Percentiles rank a stretch among this genome's conserved stretches.
Evolutionary conservation across 2,797 vertebrate genomes (phyloP).

Genomic region (Capromys pilorides): DNA sequence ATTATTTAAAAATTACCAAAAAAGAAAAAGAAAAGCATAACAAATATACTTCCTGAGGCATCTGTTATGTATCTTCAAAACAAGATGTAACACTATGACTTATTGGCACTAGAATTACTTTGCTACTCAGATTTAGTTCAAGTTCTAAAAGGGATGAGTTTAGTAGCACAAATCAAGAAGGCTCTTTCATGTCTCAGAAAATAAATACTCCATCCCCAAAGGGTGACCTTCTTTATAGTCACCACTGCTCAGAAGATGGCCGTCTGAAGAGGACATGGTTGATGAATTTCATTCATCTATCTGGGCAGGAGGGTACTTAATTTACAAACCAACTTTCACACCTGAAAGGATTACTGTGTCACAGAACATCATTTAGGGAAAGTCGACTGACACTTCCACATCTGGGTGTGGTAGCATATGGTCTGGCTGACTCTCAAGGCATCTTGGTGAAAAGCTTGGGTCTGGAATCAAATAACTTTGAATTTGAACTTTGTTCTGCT

Average conservation of each 20-base stretch:
- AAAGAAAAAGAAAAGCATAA: background rate
- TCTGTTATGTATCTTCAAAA: background rate
- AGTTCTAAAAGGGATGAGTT: background rate
- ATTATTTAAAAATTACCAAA: background rate
- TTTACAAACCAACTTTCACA: background rate
- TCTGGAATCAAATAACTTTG: constrained; percentile 16
- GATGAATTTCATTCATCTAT: background rate
- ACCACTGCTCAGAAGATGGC: background rate
- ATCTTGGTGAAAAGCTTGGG: background rate
- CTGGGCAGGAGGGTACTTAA: background rate
- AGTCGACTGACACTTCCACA: background rate
- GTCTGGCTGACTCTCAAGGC: background rate
- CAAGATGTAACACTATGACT: background rate
- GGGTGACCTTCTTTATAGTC: background rate
- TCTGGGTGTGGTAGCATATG: background rate
- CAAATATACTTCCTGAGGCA: background rate
- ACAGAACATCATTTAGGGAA: background rate
- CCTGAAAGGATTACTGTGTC: background rate
- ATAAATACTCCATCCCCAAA: background rate
- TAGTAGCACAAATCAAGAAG: constrained; percentile 8
- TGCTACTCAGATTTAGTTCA: background rate
- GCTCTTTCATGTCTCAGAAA: background rate
- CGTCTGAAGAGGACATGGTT: background rate
- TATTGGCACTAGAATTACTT: background rate
- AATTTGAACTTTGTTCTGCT: background rate